These are phyloP conservation scores for Dyspetes luteomarginatus DNA, from an alignment of 2,888 invertebrate genomes.

Conservation along the genomic window DNA sequence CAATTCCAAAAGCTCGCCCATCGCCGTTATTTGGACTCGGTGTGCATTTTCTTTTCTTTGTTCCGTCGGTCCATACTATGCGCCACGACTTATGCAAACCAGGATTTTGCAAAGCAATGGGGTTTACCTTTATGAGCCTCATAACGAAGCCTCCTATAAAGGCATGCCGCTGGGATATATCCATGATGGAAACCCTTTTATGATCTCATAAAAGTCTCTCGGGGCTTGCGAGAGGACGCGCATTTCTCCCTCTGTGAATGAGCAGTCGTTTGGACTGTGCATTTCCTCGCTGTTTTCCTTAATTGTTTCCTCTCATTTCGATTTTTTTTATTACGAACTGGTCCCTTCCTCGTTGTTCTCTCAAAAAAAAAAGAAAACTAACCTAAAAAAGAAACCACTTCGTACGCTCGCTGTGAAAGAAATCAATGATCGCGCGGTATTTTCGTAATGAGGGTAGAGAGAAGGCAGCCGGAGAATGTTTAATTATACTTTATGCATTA, in stretches of 20 bases:
- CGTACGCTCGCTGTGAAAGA: too few relatives aligned
- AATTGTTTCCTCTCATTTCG: background rate
- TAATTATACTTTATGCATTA: background rate
- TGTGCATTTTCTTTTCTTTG: background rate
- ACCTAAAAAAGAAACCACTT: background rate
- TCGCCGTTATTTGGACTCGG: background rate
- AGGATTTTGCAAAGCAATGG: conserved; percentile 66
- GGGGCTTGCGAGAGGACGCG: background rate
- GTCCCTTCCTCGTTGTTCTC: background rate
- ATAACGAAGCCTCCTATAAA: conserved; percentile 5
- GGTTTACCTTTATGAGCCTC: conserved; percentile 68
- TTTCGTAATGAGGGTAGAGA: background rate
- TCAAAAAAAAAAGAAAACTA: background rate
- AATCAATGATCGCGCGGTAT: background rate
- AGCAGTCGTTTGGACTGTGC: background rate
- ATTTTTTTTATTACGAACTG: background rate
- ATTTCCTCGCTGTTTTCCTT: background rate
- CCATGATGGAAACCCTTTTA: conserved; percentile 71
- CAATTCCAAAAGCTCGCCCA: background rate
- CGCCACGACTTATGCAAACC: conserved; percentile 52
- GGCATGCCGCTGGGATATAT: conserved; percentile 46
- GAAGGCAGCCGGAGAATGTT: background rate
- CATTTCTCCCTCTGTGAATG: background rate
- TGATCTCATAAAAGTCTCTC: conserved; percentile 67
- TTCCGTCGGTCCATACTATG: background rate